Evolutionary conservation across 2,888 invertebrate genomes (phyloP).

Genomic region (Abrostola tripartita): DNA sequence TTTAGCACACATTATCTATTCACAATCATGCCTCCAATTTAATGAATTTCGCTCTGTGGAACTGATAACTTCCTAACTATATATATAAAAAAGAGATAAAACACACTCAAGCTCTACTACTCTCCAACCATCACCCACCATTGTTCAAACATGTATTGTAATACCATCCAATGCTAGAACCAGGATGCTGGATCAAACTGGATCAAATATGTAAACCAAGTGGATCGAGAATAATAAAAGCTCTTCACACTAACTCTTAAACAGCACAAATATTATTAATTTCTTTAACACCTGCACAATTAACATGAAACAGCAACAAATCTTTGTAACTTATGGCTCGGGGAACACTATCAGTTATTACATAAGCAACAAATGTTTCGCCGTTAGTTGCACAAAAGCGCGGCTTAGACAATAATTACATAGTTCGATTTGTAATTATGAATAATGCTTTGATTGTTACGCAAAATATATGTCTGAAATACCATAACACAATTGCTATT

Average conservation of each 20-base stretch:
- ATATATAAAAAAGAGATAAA: too few species aligned
- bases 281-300: constrained; percentile 38
- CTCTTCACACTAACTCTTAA: constrained; percentile 9
- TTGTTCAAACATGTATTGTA: too few species aligned
- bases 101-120: too few species aligned
- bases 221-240: constrained; percentile 19
- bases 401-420: constrained; percentile 39
- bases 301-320: constrained; percentile 34
- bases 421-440: constrained; percentile 38
- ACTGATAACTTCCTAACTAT: too few species aligned
- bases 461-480: constrained; percentile 10
- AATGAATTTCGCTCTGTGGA: too few species aligned
- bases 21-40: too few species aligned
- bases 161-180: too few species aligned
- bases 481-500: not conserved
- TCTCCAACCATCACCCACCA: too few species aligned
- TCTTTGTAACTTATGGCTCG: constrained; percentile 19
- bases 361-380: constrained; percentile 33
- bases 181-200: too few species aligned
- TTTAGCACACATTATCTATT: too few species aligned
- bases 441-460: constrained; percentile 39
- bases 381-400: constrained; percentile 24
- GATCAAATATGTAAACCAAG: too few species aligned
- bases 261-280: constrained; percentile 40
- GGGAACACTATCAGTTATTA: constrained; percentile 23